phyloP scores from a whole-genome alignment of 2,113 vertebrate genomes.

The Ceyx margarethae region DNA sequence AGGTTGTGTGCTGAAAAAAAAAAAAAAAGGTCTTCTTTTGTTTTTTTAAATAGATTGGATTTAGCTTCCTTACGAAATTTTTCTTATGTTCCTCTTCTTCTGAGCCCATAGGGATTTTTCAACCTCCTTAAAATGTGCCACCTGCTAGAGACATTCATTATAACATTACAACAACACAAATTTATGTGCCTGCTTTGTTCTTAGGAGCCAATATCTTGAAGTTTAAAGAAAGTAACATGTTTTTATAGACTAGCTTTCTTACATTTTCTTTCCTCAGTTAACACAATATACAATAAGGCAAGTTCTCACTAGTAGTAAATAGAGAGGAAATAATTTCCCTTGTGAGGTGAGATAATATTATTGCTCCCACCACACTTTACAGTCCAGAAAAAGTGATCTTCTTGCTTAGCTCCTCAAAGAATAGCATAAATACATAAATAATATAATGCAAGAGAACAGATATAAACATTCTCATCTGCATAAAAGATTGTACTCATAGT shows the following conservation, averaged over 20 bases:
- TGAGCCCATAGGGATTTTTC: neutral
- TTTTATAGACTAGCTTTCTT: neutral
- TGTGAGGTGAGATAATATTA: neutral
- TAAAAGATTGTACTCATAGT: neutral
- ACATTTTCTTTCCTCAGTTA: neutral
- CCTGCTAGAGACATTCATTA: conserved; percentile 22
- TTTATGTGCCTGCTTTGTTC: neutral
- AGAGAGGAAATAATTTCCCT: neutral
- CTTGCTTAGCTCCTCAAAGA: neutral
- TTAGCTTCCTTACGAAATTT: conserved; percentile 5
- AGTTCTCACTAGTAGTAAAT: neutral
- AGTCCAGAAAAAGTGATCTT: neutral
- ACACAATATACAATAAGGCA: neutral
- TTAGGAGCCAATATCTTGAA: conserved; percentile 1
- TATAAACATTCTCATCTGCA: neutral
- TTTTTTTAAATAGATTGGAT: conserved; percentile 8
- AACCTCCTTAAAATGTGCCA: conserved; percentile 15
- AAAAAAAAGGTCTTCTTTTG: neutral
- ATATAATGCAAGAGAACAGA: fast-evolving
- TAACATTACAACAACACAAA: conserved; percentile 22
- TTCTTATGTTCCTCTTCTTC: neutral
- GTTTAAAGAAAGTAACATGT: neutral
- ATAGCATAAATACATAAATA: neutral
- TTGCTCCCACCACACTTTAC: neutral
- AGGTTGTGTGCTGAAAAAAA: neutral